phyloP scores from a whole-genome alignment of 2,797 vertebrate species.

The Helostoma temminkii region DNA sequence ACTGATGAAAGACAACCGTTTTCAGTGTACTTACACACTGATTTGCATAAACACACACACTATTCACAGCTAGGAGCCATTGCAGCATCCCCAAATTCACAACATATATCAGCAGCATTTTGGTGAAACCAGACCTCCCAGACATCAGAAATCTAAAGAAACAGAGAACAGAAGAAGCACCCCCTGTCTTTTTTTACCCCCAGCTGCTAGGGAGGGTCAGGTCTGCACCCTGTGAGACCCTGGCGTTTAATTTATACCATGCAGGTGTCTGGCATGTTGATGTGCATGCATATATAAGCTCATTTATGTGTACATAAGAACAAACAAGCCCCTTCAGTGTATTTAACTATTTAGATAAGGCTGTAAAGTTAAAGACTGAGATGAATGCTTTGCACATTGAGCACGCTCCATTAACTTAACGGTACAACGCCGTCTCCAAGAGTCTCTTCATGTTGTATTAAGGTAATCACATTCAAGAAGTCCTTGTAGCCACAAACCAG shows the following conservation, averaged over 20 bases:
- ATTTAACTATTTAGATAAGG: constrained; percentile 44
- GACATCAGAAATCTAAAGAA: constrained; percentile 47
- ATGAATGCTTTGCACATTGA: constrained; percentile 50
- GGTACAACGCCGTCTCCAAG: constrained; percentile 21
- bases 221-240: constrained; percentile 38
- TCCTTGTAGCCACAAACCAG: not conserved
- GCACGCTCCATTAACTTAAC: constrained; percentile 44
- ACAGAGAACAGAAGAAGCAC: constrained; percentile 32
- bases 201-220: constrained; percentile 68
- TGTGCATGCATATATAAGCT: constrained; percentile 50
- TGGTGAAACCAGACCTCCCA: constrained; percentile 61
- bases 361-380: constrained; percentile 47
- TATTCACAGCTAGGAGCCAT: constrained; percentile 13
- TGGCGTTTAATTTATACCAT: constrained; percentile 76
- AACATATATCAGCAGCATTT: constrained; percentile 50
- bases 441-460: constrained; percentile 21
- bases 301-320: constrained; percentile 51
- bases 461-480: constrained; percentile 25
- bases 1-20: constrained; percentile 55
- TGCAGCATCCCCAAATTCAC: constrained; percentile 52
- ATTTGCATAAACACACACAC: constrained; percentile 22
- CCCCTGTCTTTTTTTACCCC: constrained; percentile 32
- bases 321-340: constrained; percentile 50
- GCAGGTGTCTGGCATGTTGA: constrained; percentile 76
- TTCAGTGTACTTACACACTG: constrained; percentile 58